Evolutionary conservation across 2,113 vertebrate species (phyloP), one percentile per base, ranked within the genome.

Genomic region (Sorex araneus): DNA sequence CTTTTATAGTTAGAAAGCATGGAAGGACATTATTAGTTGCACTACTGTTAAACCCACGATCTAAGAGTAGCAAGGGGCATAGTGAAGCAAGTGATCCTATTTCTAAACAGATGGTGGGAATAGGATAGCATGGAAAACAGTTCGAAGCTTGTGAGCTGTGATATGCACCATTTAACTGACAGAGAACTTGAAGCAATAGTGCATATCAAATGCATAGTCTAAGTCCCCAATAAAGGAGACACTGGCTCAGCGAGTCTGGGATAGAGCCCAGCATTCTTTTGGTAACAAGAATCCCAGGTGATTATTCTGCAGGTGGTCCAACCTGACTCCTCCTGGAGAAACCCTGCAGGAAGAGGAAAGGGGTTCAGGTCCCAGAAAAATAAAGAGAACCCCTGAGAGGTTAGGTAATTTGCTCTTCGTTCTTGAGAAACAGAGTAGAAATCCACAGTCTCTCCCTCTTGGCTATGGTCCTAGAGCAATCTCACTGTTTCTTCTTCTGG

Each of bases 351-450:
- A 34, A 45, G 8, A 40, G 36, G 32, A 89, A 60, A 8, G 3
- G 2, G 43, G 80, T 64, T 93, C 47, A 84, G 70, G 91, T 75
- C 71, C 80, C 2, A 76, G 21, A 63, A 25, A 57, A 19, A 16
- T 21, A 82, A 79, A 79, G 83, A 67, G 11, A 84, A 25, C 7
- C 25, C 63, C 27, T 78, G 25, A 57, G 34, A 84, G 19, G 2
- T 85, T 71, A 73, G 12, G 9, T 87, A 43, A 76, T 66, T 93
- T 81, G 66, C 21, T 82, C 36, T 75, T 54, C 43, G 12, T 36
- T n/a, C 15, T 77, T 75, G 54, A 83, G 45, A 87, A 77, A 7
- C 66, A 92, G 43, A 85, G 78, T 50, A 77, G 82, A 83, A 93
- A 76, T 18, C 34, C 30, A 79, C 63, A 63, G 32, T 0, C 7